Evolutionary conservation across 2,113 vertebrate species (phyloP).

Genomic region (Phaetusa simplex): DNA sequence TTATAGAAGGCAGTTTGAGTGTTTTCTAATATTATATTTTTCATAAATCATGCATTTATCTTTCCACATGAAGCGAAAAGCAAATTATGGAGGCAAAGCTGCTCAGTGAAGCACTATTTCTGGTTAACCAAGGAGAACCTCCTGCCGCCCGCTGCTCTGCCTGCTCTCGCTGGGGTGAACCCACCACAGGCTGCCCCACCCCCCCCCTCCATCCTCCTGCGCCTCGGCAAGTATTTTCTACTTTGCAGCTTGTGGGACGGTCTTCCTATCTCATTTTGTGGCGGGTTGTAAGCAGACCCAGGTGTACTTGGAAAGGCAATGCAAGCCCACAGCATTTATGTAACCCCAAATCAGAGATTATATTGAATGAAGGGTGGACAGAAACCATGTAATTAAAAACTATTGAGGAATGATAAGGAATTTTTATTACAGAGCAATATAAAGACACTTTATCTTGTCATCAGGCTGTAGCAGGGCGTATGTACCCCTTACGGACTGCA

Average conservation of each 20-base stretch:
- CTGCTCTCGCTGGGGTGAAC: not conserved
- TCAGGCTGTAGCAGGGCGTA: not conserved
- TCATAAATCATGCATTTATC: not conserved
- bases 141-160: not conserved
- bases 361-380: not conserved
- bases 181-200: not conserved
- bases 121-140: not conserved
- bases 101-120: not conserved
- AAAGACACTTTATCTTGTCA: not conserved
- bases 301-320: not conserved
- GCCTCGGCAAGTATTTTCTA: not conserved
- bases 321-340: not conserved
- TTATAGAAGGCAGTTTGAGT: not conserved
- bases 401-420: not conserved
- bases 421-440: not conserved
- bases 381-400: not conserved
- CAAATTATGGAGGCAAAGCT: not conserved
- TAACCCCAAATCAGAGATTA: not conserved
- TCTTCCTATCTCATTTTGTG: not conserved
- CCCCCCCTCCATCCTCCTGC: not conserved
- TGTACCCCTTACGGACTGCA: not conserved
- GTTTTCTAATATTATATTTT: not conserved
- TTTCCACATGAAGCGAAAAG: not conserved
- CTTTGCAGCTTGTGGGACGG: not conserved
- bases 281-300: not conserved